Percentiles rank a stretch among this genome's conserved stretches.
phyloP scores from a whole-genome alignment of 2,888 invertebrate genomes.

The Eupithecia tripunctaria region DNA sequence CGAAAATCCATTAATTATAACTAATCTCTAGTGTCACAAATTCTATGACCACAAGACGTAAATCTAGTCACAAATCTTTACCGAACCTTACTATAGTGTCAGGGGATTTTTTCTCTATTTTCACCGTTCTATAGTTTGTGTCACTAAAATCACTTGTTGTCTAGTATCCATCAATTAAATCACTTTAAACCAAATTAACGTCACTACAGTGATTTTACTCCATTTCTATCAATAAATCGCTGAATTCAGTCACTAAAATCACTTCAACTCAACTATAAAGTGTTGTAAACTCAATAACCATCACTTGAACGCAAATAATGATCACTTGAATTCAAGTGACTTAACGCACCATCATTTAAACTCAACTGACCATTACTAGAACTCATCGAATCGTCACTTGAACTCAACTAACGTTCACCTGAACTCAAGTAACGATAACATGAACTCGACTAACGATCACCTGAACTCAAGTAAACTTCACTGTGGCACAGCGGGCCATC shows the following conservation, averaged over 20 bases:
- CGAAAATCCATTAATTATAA: background rate
- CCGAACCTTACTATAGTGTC: background rate
- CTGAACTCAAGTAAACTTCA: conserved; percentile 1
- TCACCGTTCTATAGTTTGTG: background rate
- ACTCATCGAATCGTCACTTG: background rate
- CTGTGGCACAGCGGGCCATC: conserved; percentile 22
- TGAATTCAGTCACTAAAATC: background rate
- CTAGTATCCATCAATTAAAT: background rate
- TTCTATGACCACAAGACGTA: background rate
- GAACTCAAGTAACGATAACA: background rate
- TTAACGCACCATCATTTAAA: background rate
- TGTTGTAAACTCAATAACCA: background rate
- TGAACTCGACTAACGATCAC: conserved; percentile 7
- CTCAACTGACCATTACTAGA: background rate
- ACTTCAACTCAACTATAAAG: background rate
- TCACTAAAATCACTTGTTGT: background rate
- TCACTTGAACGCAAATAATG: background rate
- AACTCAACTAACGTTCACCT: background rate
- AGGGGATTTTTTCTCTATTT: background rate
- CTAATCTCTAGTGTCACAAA: background rate
- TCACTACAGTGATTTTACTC: conserved; percentile 4
- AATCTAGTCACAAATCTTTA: background rate
- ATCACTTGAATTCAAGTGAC: background rate
- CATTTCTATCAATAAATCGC: background rate
- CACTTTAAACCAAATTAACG: background rate